Evolutionary conservation across 2,797 vertebrate species (phyloP).

Genomic region (Clarias fuscus): DNA sequence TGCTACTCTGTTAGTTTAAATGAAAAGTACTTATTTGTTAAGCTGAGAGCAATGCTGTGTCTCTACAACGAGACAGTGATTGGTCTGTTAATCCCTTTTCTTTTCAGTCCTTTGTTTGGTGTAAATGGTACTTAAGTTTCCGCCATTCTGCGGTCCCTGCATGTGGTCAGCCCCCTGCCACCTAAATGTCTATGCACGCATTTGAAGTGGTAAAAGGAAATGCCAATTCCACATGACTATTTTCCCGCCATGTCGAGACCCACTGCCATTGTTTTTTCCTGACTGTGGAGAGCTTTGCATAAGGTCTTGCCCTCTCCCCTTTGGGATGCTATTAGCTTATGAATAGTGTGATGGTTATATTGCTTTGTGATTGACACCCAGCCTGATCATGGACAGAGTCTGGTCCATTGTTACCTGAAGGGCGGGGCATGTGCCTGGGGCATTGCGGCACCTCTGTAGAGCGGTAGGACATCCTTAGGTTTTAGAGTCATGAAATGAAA

Average conservation of each 20-base stretch:
- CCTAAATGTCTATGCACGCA: slow-evolving; percentile 18
- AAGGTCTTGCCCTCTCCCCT: slow-evolving; percentile 49
- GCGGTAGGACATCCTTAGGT: neutral
- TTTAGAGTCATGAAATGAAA: neutral
- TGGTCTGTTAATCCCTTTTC: slow-evolving; percentile 5
- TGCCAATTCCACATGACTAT: slow-evolving; percentile 22
- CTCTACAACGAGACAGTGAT: neutral
- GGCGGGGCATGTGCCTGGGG: neutral
- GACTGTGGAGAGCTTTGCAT: slow-evolving; percentile 59
- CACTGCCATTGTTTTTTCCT: slow-evolving; percentile 55
- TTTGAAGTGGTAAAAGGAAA: slow-evolving; percentile 41
- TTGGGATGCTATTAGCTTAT: slow-evolving; percentile 62
- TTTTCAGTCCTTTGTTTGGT: slow-evolving; percentile 15
- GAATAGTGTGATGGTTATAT: slow-evolving; percentile 62
- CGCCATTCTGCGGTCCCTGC: neutral
- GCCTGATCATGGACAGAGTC: slow-evolving; percentile 38
- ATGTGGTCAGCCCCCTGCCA: slow-evolving; percentile 40
- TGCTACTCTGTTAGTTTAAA: neutral
- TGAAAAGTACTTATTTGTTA: neutral
- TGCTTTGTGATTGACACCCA: slow-evolving; percentile 57
- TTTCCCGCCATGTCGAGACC: slow-evolving; percentile 38
- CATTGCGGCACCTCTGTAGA: slow-evolving; percentile 36
- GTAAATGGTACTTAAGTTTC: neutral
- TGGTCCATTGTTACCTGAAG: slow-evolving; percentile 43
- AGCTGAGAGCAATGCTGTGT: neutral